Evolutionary conservation across 2,113 vertebrate species (phyloP), one percentile per base, ranked within the genome.

Genomic region (Pygoscelis adeliae): DNA sequence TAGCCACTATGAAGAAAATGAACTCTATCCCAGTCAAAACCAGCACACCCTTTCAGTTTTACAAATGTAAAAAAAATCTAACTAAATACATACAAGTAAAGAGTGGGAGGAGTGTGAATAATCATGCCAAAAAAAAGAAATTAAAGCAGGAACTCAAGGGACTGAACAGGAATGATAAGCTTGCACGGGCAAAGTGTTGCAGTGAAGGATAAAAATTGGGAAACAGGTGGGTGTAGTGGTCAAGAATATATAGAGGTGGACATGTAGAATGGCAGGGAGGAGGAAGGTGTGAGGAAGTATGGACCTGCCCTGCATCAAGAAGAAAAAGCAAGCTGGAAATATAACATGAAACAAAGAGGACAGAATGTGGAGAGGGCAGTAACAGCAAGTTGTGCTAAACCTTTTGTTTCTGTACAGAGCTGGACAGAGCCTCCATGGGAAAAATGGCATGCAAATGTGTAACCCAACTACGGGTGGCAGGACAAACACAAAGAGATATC

Each of bases 221-320:
- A 27, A 79, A 72, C 1, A 4, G 13, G 4, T 0, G 1, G 2
- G 6, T 67, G 16, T 55, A 34, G 32, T 2, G 2, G 19, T 58
- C 40, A 79, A 17, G 36, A 27, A 4, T 30, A 21, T 15, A 22
- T 15, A 56, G 50, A 47, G 26, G 12, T 47, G 9, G 11, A 46
- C 11, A 7, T 16, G 8, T 12, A 46, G 25, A 72, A 71, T 15
- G 18, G 49, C 36, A 77, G 34, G 29, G 11, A 55, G 21, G 38
- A 59, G 20, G 19, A 62, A 49, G 3, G 10, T 38, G 9, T 80
- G 49, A 82, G 16, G 32, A 85, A 67, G 22, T 59, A 32, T 46
- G 23, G n/a, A 67, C 36, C 26, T 71, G 21, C 8, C 16, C 66
- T 42, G 61, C 40, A 62, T 53, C 14, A 69, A 76, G 34, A 72